Base-by-base conservation (phyloP, 2,113 vertebrate genomes). In the Clarias batrachus region DNA sequence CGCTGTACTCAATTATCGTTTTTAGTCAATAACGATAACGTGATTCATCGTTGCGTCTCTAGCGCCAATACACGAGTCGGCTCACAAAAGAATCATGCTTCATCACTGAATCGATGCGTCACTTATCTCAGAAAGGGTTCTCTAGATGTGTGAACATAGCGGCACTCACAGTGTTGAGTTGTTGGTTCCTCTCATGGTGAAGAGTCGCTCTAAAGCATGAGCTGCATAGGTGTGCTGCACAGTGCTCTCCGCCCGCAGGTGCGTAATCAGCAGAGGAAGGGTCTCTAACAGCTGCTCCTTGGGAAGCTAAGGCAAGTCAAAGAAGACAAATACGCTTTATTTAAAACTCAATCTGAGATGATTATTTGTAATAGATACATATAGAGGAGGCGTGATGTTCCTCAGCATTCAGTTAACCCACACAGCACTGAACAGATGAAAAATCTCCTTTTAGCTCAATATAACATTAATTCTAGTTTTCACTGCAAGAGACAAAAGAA, bases 191-290 rank as follows among this genome's bases (percentile, higher is more conserved):
- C 96, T 96, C 98, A 99, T 98, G 1, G 98, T 99, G 87, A 99
- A 99, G 5, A 99, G 93, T 80, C 98, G 96, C 91, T 99, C 98
- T 63, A 99, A 94, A 54, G 98, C 97, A 12, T 99, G 97, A 27
- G 98, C 98, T 68, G 98, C 96, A 0, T 99, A 99, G 0, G 98
- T 99, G 86, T 99, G 98, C 88, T 98, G 96, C 73, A 99, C 98
- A 37, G 96, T 95, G 90, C 97, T 99, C 92, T 98, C 97, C 25
- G 98, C 97, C 93, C 97, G 97, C 89, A 99, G 95, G 85, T 99
- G 96, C 88, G 91, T 94, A 71, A 99, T 97, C 89, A 99, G 93
- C 5, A 99, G 95, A 90, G 97, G 98, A 88, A 99, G 91, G 3
- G 97, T 97, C 87, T 96, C 89, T 90, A 99, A 92, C 86, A 99